Conservation (phyloP, 2,113 vertebrate species). For the Xyrauchen texanus region DNA sequence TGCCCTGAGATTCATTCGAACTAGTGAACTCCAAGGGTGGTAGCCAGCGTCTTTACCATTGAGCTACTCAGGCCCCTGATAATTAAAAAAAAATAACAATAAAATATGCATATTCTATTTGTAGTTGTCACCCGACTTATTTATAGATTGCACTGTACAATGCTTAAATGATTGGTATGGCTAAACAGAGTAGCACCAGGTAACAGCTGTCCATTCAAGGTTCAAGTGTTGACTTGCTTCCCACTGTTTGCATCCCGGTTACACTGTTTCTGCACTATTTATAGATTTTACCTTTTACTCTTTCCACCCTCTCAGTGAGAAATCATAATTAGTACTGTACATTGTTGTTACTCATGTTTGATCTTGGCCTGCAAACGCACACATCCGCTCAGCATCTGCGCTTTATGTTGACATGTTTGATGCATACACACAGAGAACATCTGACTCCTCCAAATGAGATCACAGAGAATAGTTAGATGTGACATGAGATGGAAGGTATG, state of each 20-base stretch:
- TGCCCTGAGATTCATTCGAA: too few relatives aligned
- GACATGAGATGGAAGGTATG: too few relatives aligned
- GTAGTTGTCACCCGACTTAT: not conserved
- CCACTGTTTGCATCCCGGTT: slow-evolving; percentile 3
- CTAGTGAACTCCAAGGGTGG: too few relatives aligned
- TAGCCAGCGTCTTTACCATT: too few relatives aligned
- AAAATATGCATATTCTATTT: too few relatives aligned
- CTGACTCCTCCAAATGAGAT: slow-evolving; percentile 12
- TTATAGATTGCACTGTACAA: not conserved
- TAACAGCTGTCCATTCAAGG: not conserved
- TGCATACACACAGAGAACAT: slow-evolving; percentile 16
- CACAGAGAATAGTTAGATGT: not conserved
- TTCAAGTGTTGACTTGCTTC: slow-evolving; percentile 2
- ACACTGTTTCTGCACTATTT: not conserved
- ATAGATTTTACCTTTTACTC: slow-evolving; percentile 14
- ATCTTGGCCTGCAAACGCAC: slow-evolving; percentile 34
- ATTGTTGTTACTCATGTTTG: slow-evolving; percentile 19
- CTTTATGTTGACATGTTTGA: slow-evolving; percentile 42
- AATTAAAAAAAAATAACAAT: too few relatives aligned
- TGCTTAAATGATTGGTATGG: slow-evolving; percentile 7
- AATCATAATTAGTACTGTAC: slow-evolving; percentile 24
- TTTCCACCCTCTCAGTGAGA: slow-evolving; percentile 19
- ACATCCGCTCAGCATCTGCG: slow-evolving; percentile 35
- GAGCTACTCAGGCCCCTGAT: too few relatives aligned
- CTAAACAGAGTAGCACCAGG: not conserved